Base-by-base conservation (phyloP, 2,113 vertebrate genomes). In the Rhinolophus sinicus region DNA sequence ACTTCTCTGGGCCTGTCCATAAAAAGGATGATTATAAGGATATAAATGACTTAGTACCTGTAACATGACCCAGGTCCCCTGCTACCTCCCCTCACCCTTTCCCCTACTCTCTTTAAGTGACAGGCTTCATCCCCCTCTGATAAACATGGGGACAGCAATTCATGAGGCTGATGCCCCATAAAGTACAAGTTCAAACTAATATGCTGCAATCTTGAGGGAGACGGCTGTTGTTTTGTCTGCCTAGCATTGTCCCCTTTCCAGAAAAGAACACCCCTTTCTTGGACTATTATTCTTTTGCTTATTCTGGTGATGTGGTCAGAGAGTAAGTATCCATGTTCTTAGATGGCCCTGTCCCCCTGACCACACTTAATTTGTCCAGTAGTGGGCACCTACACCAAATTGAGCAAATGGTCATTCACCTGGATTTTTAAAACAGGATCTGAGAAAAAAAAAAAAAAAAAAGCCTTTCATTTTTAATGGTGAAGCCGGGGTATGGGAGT, bases 31-130 rank as follows among this genome's bases (percentile, higher is more conserved):
- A 0, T 47, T 44, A 6, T 35, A 64, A 93, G 8, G 28, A 44
- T 35, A 33, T 22, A 64, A 28, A 65, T 58, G 35, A 38, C 75
- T 60, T 67, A 35, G 30, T 35, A n/a, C 24, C 5, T 90, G 7
- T 58, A 13, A 26, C 10, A 6, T 38, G 35, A 67, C 26, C 54
- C 8, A 40, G 16, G 8, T 70, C 22, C 14, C 5, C 14, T 19
- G 7, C 16, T 26, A 18, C 8, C 50, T 28, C 2, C 9, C 52
- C 30, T 58, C 0, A 11, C 1, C 9, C 3, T 52, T 5, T 2
- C 35, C 1, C 28, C 16, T 4, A 65, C 40, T 62, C 19, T 76
- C 2, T 86, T 62, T 40, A 60, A 81, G 7, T 60, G 72, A 69
- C 22, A 81, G 52, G 2, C 5, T 47, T 82, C 28, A n/a, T 70